Conservation (phyloP, 2,888 invertebrate genomes). For the Lepidochrysops patricia region DNA sequence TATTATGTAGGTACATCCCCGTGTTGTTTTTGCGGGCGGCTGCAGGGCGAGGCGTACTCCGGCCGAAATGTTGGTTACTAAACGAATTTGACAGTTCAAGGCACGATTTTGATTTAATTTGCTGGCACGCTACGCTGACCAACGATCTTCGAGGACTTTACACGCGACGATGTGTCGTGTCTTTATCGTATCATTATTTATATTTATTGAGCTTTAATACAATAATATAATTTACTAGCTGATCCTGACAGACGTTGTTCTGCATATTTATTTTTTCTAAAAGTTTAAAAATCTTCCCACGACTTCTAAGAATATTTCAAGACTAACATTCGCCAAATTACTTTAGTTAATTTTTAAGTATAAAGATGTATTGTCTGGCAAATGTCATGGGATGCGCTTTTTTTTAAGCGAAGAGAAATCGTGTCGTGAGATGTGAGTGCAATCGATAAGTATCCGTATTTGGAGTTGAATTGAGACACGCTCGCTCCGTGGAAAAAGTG, state of each 20-base stretch:
- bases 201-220: too few relatives aligned
- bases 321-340: not conserved
- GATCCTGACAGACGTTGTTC: too few relatives aligned
- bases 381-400: too few relatives aligned
- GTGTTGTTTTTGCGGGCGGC: constrained; percentile 29
- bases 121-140: constrained; percentile 20
- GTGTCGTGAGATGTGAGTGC: not conserved
- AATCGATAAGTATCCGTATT: constrained; percentile 5
- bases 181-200: not conserved
- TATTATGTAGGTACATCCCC: constrained; percentile 30
- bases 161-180: not conserved
- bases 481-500: constrained; percentile 10
- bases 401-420: too few relatives aligned
- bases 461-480: constrained; percentile 16
- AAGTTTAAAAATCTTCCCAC: too few relatives aligned
- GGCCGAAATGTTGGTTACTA: constrained; percentile 27
- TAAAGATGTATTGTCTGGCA: too few relatives aligned
- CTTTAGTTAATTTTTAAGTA: not conserved
- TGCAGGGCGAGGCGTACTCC: constrained; percentile 27
- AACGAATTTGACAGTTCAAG: constrained; percentile 31
- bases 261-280: too few relatives aligned
- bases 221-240: too few relatives aligned
- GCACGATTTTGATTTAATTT: constrained; percentile 29
- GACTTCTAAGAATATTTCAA: too few relatives aligned
- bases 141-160: constrained; percentile 8